Evolutionary conservation across 1,140 invertebrate genomes (phyloP).

Genomic region (Drosophila athabasca): DNA sequence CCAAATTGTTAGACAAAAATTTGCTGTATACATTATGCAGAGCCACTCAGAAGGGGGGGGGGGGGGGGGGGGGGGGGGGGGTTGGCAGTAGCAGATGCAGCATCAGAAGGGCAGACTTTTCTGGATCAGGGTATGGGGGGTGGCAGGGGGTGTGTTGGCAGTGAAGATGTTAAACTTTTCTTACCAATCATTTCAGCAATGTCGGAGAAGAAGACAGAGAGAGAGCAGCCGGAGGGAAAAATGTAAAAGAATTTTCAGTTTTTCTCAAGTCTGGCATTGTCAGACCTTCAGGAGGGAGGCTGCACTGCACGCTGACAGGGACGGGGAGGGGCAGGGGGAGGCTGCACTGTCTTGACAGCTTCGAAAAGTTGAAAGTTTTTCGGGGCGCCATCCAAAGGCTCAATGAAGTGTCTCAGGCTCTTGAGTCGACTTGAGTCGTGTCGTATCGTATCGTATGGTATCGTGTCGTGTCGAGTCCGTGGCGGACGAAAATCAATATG

Average conservation of each 20-base stretch:
- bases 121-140: background rate
- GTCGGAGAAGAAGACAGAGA: constrained; percentile 14
- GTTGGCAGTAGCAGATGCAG: too few species aligned
- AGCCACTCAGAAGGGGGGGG: constrained; percentile 8
- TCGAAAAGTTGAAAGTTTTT: constrained; percentile 27
- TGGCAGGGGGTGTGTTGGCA: constrained; percentile 6
- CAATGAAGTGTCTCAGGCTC: constrained; percentile 56
- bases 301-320: too few species aligned
- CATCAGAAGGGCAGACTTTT: background rate
- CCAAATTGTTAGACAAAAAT: constrained; percentile 76
- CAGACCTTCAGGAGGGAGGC: constrained; percentile 6
- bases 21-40: constrained; percentile 68
- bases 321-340: background rate
- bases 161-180: constrained; percentile 48
- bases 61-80: background rate
- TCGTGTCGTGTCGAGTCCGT: constrained; percentile 9
- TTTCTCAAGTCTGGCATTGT: constrained; percentile 48
- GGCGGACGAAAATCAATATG: constrained; percentile 54
- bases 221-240: constrained; percentile 5
- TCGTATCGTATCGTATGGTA: too few species aligned
- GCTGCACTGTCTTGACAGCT: constrained; percentile 73
- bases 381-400: constrained; percentile 36
- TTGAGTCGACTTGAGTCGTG: constrained; percentile 3
- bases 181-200: constrained; percentile 71
- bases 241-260: constrained; percentile 55